A percentile compares a stretch with the other conserved stretches of the same genome.
These are phyloP conservation scores for Zosterops hypoxanthus DNA, from an alignment of 2,113 vertebrate genomes.

Conservation along the genomic window DNA sequence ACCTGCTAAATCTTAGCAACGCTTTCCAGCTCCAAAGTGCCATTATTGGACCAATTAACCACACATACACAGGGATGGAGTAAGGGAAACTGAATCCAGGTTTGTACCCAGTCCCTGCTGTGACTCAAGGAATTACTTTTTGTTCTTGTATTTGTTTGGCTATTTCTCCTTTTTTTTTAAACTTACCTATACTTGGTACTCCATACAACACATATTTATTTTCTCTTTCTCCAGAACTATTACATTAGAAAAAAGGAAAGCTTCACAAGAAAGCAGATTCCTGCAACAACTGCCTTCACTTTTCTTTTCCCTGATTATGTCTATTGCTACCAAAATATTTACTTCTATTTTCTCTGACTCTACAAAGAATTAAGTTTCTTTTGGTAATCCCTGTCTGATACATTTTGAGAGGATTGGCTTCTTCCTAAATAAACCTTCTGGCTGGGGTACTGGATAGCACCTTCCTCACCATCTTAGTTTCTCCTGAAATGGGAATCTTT, in stretches of 20 bases:
- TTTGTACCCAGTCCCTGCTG: neutral
- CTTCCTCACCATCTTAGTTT: neutral
- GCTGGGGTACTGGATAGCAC: neutral
- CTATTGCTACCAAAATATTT: neutral
- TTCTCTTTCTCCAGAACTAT: neutral
- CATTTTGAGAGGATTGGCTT: fast-evolving
- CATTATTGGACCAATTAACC: neutral
- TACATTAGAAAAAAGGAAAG: neutral
- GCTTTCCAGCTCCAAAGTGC: neutral
- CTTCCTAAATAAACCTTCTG: neutral
- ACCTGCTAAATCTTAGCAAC: neutral
- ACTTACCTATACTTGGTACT: neutral
- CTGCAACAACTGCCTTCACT: neutral
- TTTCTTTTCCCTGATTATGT: neutral
- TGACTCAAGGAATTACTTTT: neutral
- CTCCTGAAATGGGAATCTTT: neutral
- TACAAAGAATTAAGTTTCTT: neutral
- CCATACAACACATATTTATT: neutral
- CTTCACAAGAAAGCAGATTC: neutral
- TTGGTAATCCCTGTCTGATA: neutral
- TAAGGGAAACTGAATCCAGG: neutral
- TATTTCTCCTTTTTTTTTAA: neutral
- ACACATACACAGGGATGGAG: neutral
- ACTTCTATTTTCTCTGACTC: neutral
- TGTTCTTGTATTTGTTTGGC: neutral